phyloP scores from a whole-genome alignment of 2,797 vertebrate genomes.

The Sylvilagus floridanus region DNA sequence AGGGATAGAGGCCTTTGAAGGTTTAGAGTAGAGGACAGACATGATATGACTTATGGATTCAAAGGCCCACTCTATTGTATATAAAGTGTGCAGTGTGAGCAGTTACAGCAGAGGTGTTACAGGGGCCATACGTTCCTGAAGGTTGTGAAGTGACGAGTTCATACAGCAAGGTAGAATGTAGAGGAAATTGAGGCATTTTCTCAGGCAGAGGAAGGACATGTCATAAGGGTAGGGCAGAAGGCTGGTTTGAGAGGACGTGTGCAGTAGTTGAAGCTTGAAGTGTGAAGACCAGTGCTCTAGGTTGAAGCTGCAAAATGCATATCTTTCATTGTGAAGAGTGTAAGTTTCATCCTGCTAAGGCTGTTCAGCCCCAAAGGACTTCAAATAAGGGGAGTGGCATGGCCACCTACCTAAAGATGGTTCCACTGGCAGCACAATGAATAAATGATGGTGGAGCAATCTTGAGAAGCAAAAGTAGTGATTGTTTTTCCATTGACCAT shows the following conservation, averaged over 20 bases:
- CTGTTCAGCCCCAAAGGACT: not conserved
- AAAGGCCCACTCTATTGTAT: not conserved
- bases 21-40: not conserved
- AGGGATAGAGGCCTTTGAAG: not conserved
- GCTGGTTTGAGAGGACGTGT: not conserved
- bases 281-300: not conserved
- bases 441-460: not conserved
- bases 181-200: not conserved
- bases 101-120: not conserved
- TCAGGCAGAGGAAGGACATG: not conserved
- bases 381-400: rapidly evolving
- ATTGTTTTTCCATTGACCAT: rapidly evolving
- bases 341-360: not conserved
- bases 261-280: not conserved
- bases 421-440: not conserved
- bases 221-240: rapidly evolving
- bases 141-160: rapidly evolving
- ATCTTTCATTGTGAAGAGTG: too few species aligned
- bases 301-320: not conserved
- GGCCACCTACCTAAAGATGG: not conserved
- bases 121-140: not conserved
- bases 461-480: rapidly evolving
- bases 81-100: rapidly evolving
- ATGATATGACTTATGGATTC: not conserved
- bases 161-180: rapidly evolving